Evolutionary conservation across 2,888 invertebrate species (phyloP), one percentile per base, ranked within the genome.

Genomic region (Timandra comae): DNA sequence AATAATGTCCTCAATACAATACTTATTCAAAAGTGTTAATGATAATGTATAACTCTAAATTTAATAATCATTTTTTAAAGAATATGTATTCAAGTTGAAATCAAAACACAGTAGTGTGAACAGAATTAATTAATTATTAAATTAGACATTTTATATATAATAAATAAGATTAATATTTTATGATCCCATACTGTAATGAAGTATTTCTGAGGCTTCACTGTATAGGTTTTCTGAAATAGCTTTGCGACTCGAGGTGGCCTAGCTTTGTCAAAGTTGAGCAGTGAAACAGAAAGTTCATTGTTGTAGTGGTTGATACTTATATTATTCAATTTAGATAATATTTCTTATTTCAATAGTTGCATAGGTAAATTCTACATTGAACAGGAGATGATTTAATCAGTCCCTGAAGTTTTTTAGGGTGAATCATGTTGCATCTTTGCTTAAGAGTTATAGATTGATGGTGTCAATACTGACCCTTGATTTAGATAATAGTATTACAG

Each of bases 331-430:
- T 43, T 44, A 43, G 43, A 43, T 29, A 41, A n/a, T 53, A 46
- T 59, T 56, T 50, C 51, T 54, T 56, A 51, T 53, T 54, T 55
- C 50, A 52, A 52, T 56, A 50, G 61, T 46, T 66, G 54, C 58
- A 52, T 54, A 58, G 53, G 50, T 52, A 47, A 52, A 45, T 40
- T 30, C 40, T 38, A 40, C 37, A 38, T 34, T 35, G 1, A 6
- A 24, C 43, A 49, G 55, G 56, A 54, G 66, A 63, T 67, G 70
- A 76, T 72, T 36, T 67, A 63, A 56, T 55, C 49, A 51, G 49
- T 51, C 48, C 46, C 50, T 49, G 44, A 55, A 46, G 48, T 46
- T 46, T 39, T 45, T 43, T 39, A 50, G 52, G 46, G 43, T 47
- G 51, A 51, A 59, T 64, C 58, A 59, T 61, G 58, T 49, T 56